Evolutionary conservation across 2,113 vertebrate species (phyloP).

Genomic region (Rhabdomys dilectus): DNA sequence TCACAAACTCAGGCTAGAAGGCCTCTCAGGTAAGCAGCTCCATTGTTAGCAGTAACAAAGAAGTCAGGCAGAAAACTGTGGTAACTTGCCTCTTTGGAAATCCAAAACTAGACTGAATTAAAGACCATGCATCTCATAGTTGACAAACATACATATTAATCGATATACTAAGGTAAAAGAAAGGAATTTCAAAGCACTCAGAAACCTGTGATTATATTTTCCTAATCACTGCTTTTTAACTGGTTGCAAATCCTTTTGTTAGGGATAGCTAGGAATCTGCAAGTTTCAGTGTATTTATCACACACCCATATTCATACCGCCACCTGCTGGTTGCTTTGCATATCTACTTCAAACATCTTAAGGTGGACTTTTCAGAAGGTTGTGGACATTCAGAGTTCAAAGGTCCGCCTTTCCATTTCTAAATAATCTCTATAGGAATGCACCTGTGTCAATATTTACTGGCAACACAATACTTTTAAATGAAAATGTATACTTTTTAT

Average conservation of each 20-base stretch:
- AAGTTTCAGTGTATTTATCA: background rate
- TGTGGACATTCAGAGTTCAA: background rate
- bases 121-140: background rate
- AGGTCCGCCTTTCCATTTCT: background rate
- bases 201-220: background rate
- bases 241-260: background rate
- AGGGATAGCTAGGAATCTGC: background rate
- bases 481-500: background rate
- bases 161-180: background rate
- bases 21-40: background rate
- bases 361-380: background rate
- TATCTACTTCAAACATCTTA: background rate
- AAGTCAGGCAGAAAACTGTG: background rate
- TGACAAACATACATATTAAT: background rate
- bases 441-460: background rate
- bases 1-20: background rate
- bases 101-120: background rate
- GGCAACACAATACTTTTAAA: background rate
- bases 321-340: constrained; percentile 69
- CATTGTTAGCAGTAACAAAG: background rate
- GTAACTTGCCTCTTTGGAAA: background rate
- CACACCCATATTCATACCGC: constrained; percentile 71
- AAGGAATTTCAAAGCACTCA: background rate
- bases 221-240: background rate
- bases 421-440: background rate